Evolutionary conservation across 2,888 invertebrate genomes (phyloP).

Genomic region (Nezara viridula): DNA sequence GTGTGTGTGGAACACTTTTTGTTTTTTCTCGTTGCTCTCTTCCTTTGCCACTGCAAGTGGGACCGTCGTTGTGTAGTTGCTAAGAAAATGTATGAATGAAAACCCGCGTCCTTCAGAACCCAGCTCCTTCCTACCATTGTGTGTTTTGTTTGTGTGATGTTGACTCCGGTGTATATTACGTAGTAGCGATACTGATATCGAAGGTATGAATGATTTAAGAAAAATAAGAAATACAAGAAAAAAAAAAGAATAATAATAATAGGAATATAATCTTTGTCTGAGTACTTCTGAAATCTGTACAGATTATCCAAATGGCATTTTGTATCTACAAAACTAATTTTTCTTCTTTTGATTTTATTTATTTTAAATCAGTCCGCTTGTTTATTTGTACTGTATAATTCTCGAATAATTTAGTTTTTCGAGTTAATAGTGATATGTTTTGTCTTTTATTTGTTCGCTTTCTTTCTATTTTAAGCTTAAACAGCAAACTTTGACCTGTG

Average conservation of each 20-base stretch:
- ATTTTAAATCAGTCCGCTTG: constrained; percentile 52
- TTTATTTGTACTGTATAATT: constrained; percentile 54
- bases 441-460: constrained; percentile 56
- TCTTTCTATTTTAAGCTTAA: constrained; percentile 50
- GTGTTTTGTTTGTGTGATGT: constrained; percentile 50
- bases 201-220: constrained; percentile 25
- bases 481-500: constrained; percentile 51
- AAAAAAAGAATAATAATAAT: constrained; percentile 25
- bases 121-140: constrained; percentile 16
- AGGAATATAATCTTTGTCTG: constrained; percentile 42
- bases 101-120: neutral
- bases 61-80: constrained; percentile 56
- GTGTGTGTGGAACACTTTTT: neutral
- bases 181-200: constrained; percentile 43
- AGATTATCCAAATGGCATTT: constrained; percentile 51
- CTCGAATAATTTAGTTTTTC: constrained; percentile 53
- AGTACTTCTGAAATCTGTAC: constrained; percentile 49
- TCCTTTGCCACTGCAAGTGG: constrained; percentile 56
- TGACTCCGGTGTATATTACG: constrained; percentile 53
- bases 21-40: constrained; percentile 49
- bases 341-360: constrained; percentile 55
- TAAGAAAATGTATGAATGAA: constrained; percentile 51
- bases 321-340: constrained; percentile 48
- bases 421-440: constrained; percentile 54
- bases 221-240: constrained; percentile 5